A percentile compares a stretch with the other conserved stretches of the same genome.
Evolutionary conservation across 2,797 vertebrate genomes (phyloP).

Genomic region (Rhinoraja longicauda): DNA sequence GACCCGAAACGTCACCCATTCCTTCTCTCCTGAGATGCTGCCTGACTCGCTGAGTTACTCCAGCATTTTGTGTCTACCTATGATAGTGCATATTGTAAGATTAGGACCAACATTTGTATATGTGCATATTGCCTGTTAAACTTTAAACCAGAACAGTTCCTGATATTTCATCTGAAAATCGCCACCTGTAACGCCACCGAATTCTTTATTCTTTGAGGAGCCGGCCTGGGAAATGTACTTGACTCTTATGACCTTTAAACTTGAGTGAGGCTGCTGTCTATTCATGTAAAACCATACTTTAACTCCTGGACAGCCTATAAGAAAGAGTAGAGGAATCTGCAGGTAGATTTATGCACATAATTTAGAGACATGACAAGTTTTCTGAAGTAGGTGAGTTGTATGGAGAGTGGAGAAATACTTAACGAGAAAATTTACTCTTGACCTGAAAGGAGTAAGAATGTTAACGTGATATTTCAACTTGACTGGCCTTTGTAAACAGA

Average conservation of each 20-base stretch:
- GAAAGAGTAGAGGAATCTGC: not conserved
- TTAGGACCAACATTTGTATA: not conserved
- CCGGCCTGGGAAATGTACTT: not conserved
- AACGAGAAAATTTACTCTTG: not conserved
- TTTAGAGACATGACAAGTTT: not conserved
- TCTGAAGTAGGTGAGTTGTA: not conserved
- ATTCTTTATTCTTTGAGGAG: not conserved
- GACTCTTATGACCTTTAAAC: not conserved
- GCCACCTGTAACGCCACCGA: not conserved
- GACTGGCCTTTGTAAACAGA: not conserved
- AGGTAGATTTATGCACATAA: not conserved
- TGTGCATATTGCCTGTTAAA: not conserved
- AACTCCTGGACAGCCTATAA: not conserved
- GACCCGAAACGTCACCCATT: no score
- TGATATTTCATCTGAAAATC: not conserved
- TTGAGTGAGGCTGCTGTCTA: not conserved
- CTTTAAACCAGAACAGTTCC: not conserved
- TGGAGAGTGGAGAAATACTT: not conserved
- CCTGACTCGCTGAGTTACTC: no score
- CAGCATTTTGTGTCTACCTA: no score
- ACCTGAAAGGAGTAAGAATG: not conserved
- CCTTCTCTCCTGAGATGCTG: no score
- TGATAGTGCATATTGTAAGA: not conserved
- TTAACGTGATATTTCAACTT: not conserved
- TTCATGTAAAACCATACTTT: not conserved